phyloP scores from a whole-genome alignment of 2,797 vertebrate species.

The Sebastes diaconus region DNA sequence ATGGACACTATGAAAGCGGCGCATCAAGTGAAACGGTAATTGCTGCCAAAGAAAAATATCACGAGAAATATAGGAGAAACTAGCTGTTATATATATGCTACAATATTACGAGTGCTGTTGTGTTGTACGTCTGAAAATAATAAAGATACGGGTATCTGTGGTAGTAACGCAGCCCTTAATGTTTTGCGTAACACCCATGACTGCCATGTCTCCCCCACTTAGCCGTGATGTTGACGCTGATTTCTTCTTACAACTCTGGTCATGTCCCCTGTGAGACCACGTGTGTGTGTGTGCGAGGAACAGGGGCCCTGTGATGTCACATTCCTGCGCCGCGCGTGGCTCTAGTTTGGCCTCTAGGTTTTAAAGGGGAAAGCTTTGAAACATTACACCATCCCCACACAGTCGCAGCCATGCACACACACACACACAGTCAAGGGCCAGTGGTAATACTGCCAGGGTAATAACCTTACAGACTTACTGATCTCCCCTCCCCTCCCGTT shows the following conservation, averaged over 20 bases:
- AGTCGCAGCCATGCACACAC: constrained; percentile 33
- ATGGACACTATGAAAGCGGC: constrained; percentile 46
- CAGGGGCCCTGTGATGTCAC: constrained; percentile 82
- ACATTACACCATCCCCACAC: constrained; percentile 78
- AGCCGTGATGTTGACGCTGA: constrained; percentile 73
- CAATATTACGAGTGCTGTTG: constrained; percentile 19
- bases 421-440: constrained; percentile 85
- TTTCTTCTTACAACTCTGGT: constrained; percentile 75
- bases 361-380: constrained; percentile 85
- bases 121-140: constrained; percentile 19
- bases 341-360: constrained; percentile 83
- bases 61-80: constrained; percentile 37
- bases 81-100: constrained; percentile 4
- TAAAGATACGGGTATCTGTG: constrained; percentile 31
- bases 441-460: constrained; percentile 87
- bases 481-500: constrained; percentile 73
- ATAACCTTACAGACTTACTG: constrained; percentile 87
- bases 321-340: constrained; percentile 83
- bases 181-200: constrained; percentile 72
- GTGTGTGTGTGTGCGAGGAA: constrained; percentile 49
- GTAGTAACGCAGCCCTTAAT: constrained; percentile 55
- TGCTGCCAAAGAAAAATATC: constrained; percentile 65
- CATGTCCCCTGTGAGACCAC: constrained; percentile 71
- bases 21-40: constrained; percentile 64
- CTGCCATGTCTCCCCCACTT: constrained; percentile 71